phyloP scores from a whole-genome alignment of 2,888 invertebrate species.

The Lottia scabra region DNA sequence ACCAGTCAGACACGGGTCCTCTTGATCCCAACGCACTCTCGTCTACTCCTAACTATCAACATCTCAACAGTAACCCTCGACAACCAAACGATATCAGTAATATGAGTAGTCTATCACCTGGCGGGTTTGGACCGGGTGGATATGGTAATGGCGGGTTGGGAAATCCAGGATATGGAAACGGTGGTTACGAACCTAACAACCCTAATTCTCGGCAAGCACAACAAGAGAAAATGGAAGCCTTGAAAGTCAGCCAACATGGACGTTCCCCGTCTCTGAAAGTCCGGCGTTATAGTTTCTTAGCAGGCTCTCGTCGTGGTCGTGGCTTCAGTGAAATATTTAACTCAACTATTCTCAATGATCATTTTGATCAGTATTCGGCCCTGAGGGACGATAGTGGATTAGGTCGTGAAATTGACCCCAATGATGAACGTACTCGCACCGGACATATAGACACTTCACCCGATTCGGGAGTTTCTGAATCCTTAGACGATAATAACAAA shows the following conservation, averaged over 20 bases:
- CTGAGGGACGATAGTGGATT: constrained; percentile 58
- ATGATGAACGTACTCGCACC: constrained; percentile 32
- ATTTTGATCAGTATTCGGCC: constrained; percentile 68
- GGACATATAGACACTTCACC: constrained; percentile 58
- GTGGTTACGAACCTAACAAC: not conserved
- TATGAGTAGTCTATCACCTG: constrained; percentile 39
- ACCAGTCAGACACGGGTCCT: constrained; percentile 33
- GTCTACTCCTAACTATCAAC: not conserved
- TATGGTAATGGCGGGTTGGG: constrained; percentile 3
- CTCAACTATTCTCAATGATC: constrained; percentile 66
- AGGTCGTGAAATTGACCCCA: constrained; percentile 47
- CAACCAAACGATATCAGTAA: constrained; percentile 33
- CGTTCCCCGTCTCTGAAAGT: constrained; percentile 60
- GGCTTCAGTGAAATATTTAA: constrained; percentile 64
- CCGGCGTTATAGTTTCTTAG: constrained; percentile 62
- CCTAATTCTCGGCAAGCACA: not conserved
- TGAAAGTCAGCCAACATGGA: constrained; percentile 40
- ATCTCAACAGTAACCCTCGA: not conserved
- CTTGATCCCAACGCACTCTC: constrained; percentile 25
- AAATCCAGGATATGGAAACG: not conserved
- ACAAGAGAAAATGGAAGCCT: constrained; percentile 24
- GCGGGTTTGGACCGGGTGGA: not conserved
- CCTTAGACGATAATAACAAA: constrained; percentile 49
- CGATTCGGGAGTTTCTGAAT: constrained; percentile 63
- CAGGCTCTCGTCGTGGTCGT: constrained; percentile 59